These are phyloP conservation scores for Pecten maximus DNA, from an alignment of 2,888 invertebrate species.

Conservation along the genomic window DNA sequence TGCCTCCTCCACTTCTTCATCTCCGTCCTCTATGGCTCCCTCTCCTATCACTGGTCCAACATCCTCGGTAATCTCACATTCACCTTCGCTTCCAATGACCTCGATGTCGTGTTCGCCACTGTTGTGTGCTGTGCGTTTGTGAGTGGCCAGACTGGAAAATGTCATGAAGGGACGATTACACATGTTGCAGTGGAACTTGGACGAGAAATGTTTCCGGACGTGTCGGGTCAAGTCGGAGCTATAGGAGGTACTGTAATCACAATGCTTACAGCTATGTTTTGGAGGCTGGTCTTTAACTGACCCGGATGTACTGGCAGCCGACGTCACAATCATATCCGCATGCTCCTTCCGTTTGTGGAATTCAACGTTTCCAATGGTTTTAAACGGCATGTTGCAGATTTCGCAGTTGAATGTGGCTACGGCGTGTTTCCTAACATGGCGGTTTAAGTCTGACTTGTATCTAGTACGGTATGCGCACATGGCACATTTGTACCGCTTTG, in stretches of 20 bases:
- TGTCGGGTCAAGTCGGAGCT: slow-evolving; percentile 59
- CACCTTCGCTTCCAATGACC: slow-evolving; percentile 41
- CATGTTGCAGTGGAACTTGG: slow-evolving; percentile 59
- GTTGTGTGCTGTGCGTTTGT: slow-evolving; percentile 56
- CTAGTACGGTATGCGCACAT: slow-evolving; percentile 63
- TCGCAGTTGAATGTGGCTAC: slow-evolving; percentile 56
- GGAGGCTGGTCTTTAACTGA: slow-evolving; percentile 37
- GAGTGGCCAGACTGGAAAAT: slow-evolving; percentile 59
- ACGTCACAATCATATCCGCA: slow-evolving; percentile 43
- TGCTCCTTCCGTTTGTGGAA: slow-evolving; percentile 60
- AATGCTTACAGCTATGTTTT: slow-evolving; percentile 55
- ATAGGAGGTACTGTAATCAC: slow-evolving; percentile 55
- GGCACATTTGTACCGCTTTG: slow-evolving; percentile 63
- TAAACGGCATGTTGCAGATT: slow-evolving; percentile 62
- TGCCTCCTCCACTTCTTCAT: background rate
- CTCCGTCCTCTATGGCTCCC: background rate
- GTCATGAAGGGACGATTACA: slow-evolving; percentile 65
- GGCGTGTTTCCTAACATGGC: slow-evolving; percentile 63
- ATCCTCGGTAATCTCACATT: slow-evolving; percentile 40
- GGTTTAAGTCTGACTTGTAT: slow-evolving; percentile 64
- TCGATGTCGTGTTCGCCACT: slow-evolving; percentile 43
- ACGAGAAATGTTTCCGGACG: slow-evolving; percentile 55
- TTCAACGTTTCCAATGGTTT: slow-evolving; percentile 57
- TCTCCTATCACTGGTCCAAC: background rate
- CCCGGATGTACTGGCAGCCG: background rate